Base-by-base conservation (phyloP, 2,113 vertebrate species). In the Loxodonta africana region DNA sequence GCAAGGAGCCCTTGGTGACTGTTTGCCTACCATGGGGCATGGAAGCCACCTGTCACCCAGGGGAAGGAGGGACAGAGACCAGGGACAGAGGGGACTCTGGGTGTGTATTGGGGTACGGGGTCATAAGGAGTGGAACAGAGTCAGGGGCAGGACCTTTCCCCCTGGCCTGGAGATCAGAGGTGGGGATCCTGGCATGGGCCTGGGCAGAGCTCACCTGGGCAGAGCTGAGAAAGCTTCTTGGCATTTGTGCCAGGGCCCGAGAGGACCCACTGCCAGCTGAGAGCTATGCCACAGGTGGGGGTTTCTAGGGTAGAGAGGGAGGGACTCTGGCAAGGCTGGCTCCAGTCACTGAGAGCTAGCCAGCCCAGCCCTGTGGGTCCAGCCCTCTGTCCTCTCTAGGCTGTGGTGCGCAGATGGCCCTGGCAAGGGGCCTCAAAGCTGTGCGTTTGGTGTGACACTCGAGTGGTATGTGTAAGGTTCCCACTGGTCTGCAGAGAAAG, bases 1-100 rank as follows among this genome's bases (percentile, higher is more conserved):
- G 95, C 97, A 88, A 51, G 84, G 74, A 88, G 82, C 88, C 81
- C 92, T 14, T 15, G 84, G 83, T 30, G 51, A 63, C 90, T 96
- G 69, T 85, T 85, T 91, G 82, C 67, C 84, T 83, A 5, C 53
- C 9, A 8, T 26, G 41, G 74, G 76, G 46, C 90, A 30, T 17
- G 11, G 95, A 82, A 53, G 67, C 73, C 67, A 41, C 91, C 67
- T 84, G 87, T 71, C 60, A 57, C 57, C 94, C 81, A 57, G 95
- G 82, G 86, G 69, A 88, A 90, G 95, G 87, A 83, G 94, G 83
- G 63, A 9, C 46, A 69, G 69, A 92, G 83, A 28, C 51, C 20
- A 18, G 20, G 77, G 77, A 88, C 80, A 69, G 90, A 78, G 81
- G 83, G 57, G 65, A 20, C 60, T 30, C 7, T 91, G 94, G 33